phyloP scores from a whole-genome alignment of 2,888 invertebrate genomes.

The Leptopterna dolabrata region DNA sequence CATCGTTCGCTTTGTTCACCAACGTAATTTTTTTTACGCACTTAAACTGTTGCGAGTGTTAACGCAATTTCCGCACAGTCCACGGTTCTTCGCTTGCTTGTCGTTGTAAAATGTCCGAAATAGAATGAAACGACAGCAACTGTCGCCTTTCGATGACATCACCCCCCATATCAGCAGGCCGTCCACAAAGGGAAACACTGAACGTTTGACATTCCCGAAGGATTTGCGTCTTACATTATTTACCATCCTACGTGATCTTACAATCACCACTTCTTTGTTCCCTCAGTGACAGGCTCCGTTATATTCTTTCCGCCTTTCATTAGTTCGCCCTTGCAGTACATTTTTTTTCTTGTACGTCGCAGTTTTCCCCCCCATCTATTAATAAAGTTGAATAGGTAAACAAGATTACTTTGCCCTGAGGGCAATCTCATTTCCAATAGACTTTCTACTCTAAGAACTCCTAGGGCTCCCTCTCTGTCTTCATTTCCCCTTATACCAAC shows the following conservation, averaged over 20 bases:
- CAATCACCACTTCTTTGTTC: slow-evolving; percentile 7
- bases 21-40: neutral
- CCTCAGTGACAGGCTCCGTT: neutral
- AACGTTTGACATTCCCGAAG: neutral
- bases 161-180: neutral
- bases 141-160: neutral
- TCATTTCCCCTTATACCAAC: too few relatives aligned
- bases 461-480: neutral
- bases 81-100: neutral
- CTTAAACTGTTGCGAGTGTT: neutral
- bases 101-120: neutral
- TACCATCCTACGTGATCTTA: neutral
- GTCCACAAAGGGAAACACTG: neutral
- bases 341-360: neutral
- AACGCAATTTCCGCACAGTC: neutral
- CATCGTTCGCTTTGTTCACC: neutral
- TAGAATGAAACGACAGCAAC: neutral
- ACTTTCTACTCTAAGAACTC: neutral
- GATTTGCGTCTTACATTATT: neutral
- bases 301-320: neutral
- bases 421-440: neutral
- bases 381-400: neutral
- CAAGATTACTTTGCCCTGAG: neutral
- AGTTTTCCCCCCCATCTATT: neutral
- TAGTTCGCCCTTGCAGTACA: neutral